phyloP scores from a whole-genome alignment of 2,888 invertebrate species.

The Mayetiola destructor region DNA sequence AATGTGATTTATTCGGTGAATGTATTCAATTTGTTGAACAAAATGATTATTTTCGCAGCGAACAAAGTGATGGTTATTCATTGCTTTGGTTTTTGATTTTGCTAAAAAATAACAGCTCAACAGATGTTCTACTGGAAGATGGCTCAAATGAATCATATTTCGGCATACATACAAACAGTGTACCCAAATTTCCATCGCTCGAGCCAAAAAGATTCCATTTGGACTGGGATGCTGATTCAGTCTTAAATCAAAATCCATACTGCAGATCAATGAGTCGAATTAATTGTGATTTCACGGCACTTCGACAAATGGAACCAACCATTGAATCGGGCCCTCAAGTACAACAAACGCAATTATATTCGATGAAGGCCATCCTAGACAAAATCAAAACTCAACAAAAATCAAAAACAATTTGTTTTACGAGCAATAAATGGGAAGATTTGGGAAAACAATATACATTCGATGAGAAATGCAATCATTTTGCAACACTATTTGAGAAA shows the following conservation, averaged over 20 bases:
- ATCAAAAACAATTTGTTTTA: neutral
- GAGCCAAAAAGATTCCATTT: neutral
- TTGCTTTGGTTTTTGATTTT: neutral
- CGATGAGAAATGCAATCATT: neutral
- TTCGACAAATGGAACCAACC: neutral
- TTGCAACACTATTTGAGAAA: neutral
- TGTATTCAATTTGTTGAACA: neutral
- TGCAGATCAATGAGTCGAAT: neutral
- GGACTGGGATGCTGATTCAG: neutral
- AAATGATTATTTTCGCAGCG: neutral
- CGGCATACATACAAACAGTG: neutral
- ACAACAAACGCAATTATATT: neutral
- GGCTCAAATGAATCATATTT: neutral
- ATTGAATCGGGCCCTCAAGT: too few species aligned
- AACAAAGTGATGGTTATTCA: neutral
- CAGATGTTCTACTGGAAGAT: neutral
- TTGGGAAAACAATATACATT: neutral
- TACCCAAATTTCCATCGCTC: neutral
- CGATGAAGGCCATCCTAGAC: neutral
- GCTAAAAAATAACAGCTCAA: neutral
- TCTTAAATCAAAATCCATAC: neutral
- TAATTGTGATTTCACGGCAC: too few species aligned
- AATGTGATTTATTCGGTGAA: neutral
- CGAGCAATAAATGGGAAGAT: neutral
- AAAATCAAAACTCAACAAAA: neutral